Evolutionary conservation across 2,888 invertebrate species (phyloP), one percentile per base, ranked within the genome.

Genomic region (Notodonta ziczac): DNA sequence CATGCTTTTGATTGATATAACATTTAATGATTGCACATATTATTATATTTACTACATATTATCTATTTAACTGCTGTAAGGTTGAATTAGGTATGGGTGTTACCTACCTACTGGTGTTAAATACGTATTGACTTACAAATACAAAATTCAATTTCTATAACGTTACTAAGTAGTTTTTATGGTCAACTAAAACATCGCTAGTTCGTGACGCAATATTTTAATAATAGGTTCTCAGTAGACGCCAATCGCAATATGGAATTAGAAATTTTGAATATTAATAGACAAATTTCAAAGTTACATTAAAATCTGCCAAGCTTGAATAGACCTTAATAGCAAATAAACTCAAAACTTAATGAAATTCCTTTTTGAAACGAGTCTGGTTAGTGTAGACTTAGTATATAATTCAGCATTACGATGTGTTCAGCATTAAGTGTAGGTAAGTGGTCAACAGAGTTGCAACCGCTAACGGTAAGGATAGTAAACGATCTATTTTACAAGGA

Each of bases 381-480:
- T 60, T 50, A 42, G 50, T 52, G 32, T 52, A 61, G 59, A 61
- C 50, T 48, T 59, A 62, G 63, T 67, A 67, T 58, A 67, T 69
- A 66, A 76, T 68, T 70, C 55, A 63, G 57, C 9, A 64, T 66
- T 58, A 63, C 35, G 54, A 58, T 57, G 54, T n/a, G n/a, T 68
- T 70, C 55, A 63, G 57, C 24, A 24, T 24, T 24, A 24, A 24
- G 7, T 63, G 56, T 51, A 52, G 40, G 39, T 40, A 52, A 44
- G 39, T 40, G 62, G 56, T 66, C 67, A 58, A 76, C 72, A 71
- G 42, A 71, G 69, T 74, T 73, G 71, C 71, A 70, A 58, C n/a
- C 62, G 61, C 57, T 64, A 62, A 54, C 63, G 61, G 52, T 55
- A 52, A 65, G 5, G 32, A 52, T 70, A 69, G 58, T 70, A 70